Base-by-base conservation (phyloP, 2,888 invertebrate genomes). In the Ichneumon xanthorius region DNA sequence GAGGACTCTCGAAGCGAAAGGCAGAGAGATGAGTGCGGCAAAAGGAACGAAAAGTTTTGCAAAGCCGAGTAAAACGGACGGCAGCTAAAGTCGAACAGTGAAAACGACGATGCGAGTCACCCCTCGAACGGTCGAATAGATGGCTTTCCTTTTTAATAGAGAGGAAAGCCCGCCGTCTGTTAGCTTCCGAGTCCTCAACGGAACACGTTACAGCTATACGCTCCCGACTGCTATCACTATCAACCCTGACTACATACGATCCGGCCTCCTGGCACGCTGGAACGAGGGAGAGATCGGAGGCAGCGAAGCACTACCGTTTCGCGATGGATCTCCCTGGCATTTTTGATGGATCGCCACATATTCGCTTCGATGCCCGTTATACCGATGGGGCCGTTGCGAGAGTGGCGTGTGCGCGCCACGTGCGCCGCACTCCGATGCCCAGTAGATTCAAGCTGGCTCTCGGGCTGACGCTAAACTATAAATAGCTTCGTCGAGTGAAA, bases 341-440 rank as follows among this genome's bases (percentile, higher is more conserved):
- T 71, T 71, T 82, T 63, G 82, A 77, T 82, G 71, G 65, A 82
- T 82, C 82, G 82, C 71, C 63, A 70, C 55, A 76, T 67, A 67
- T 72, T 82, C 82, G 71, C 77, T 65, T 67, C 71, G 63, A 77
- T 33, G 14, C 33, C 33, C 26, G 75, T 14, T 45, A 19, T 33
- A 58, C 53, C 67, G 71, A 45, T 45, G 45, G 45, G 16, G 16
- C 45, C 45, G 45, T 45, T 45, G 14, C 45, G 11, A 45, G 45
- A 45, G 33, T 76, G 40, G 53, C 14, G 19, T 33, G 48, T 16
- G 48, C 45, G 53, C 53, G 45, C 26, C 63, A 63, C 70, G 40
- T 70, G 70, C 50, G 11, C n/a, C 50, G 3, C 19, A n/a, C 55
- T 75, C 22, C 75, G 19, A 61, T 75, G 50, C 48, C 70, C 22